Percentiles rank a stretch among this genome's conserved stretches.
Conservation (phyloP, 2,113 vertebrate genomes). For the Plotosus lineatus region DNA sequence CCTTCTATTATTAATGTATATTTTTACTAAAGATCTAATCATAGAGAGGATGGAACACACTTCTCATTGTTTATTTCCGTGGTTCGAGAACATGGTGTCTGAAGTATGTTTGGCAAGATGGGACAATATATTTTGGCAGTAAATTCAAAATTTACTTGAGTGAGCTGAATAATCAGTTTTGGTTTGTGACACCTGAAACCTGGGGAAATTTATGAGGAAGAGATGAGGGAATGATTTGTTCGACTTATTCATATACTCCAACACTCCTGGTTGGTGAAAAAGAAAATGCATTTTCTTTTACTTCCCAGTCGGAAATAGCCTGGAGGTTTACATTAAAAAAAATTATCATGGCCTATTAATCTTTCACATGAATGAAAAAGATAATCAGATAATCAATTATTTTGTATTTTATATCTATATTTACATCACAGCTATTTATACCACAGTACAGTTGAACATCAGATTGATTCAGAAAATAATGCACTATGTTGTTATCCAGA, state of each 20-base stretch:
- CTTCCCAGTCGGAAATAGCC: neutral
- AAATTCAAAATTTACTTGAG: conserved; percentile 7
- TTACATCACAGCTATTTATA: neutral
- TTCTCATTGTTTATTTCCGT: neutral
- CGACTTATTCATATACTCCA: neutral
- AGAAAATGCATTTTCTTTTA: neutral
- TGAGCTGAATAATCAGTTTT: conserved; percentile 9
- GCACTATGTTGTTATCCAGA: too few species aligned
- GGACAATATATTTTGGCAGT: neutral
- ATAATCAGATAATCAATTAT: too few species aligned
- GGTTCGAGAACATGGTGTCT: neutral
- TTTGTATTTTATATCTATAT: neutral
- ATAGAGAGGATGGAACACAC: neutral
- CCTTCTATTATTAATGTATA: neutral
- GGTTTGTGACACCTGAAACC: neutral
- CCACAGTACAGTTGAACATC: neutral
- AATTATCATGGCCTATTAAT: too few species aligned
- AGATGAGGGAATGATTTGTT: neutral
- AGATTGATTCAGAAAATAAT: neutral
- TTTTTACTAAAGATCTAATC: neutral
- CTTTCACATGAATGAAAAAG: too few species aligned
- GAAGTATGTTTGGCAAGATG: neutral
- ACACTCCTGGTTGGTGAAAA: neutral
- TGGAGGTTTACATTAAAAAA: neutral
- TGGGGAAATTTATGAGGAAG: neutral